These are phyloP conservation scores for Reticulitermes speratus DNA, from an alignment of 1,140 invertebrate species.

Conservation along the genomic window DNA sequence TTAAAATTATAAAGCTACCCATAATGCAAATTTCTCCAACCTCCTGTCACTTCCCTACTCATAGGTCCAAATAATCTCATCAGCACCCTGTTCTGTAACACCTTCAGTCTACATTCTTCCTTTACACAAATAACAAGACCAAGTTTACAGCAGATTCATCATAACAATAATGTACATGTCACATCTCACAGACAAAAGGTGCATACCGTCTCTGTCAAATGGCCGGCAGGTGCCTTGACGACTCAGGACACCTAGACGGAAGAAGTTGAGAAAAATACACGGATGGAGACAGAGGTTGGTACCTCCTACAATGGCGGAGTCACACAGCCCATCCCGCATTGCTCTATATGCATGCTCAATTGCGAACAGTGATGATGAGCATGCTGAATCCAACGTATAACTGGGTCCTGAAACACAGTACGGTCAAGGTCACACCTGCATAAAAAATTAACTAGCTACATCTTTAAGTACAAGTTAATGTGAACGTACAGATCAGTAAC, in stretches of 20 bases:
- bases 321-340: slow-evolving; percentile 57
- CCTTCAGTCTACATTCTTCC: too few relatives aligned
- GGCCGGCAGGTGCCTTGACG: slow-evolving; percentile 82
- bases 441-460: too few relatives aligned
- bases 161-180: too few relatives aligned
- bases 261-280: neutral
- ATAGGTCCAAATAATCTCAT: too few relatives aligned
- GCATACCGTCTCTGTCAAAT: slow-evolving; percentile 28
- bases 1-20: too few relatives aligned
- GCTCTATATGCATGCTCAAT: slow-evolving; percentile 76
- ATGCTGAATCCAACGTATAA: slow-evolving; percentile 83
- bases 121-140: too few relatives aligned
- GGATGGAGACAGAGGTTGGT: slow-evolving; percentile 59
- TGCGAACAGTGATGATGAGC: slow-evolving; percentile 84
- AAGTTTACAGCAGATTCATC: too few relatives aligned
- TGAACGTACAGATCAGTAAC: too few relatives aligned
- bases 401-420: slow-evolving; percentile 63
- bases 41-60: too few relatives aligned
- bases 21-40: too few relatives aligned
- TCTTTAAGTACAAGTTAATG: too few relatives aligned
- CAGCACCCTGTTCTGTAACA: too few relatives aligned
- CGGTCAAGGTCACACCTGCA: neutral
- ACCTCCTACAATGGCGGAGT: slow-evolving; percentile 59
- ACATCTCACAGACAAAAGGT: slow-evolving; percentile 33
- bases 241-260: slow-evolving; percentile 74